These are phyloP conservation scores for Pteronotus mesoamericanus DNA, from an alignment of 2,797 vertebrate species.

Conservation along the genomic window DNA sequence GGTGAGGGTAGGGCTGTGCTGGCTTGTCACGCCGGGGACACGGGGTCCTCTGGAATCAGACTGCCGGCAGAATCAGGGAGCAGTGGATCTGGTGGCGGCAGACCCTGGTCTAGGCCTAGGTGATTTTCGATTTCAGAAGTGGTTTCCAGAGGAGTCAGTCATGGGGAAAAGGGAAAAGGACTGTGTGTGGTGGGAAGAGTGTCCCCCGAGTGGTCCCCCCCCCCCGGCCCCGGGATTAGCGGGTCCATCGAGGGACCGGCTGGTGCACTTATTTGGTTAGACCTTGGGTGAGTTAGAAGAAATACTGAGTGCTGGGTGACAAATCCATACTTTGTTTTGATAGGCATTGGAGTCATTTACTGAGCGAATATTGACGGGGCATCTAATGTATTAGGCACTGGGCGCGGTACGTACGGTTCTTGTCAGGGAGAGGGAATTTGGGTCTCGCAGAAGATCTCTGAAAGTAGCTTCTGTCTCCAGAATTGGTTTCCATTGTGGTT, in stretches of 20 bases:
- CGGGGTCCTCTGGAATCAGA: neutral
- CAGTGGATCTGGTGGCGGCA: neutral
- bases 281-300: neutral
- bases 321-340: neutral
- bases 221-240: neutral
- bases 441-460: neutral
- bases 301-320: neutral
- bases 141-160: neutral
- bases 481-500: neutral
- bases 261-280: neutral
- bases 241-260: neutral
- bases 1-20: neutral
- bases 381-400: accelerated
- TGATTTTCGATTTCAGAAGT: neutral
- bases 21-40: neutral
- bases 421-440: neutral
- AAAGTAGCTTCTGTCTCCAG: neutral
- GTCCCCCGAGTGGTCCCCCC: no score
- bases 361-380: neutral
- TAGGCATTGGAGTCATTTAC: neutral
- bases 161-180: neutral
- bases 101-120: neutral
- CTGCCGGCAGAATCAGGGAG: neutral
- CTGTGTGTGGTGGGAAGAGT: neutral
- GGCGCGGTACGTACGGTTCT: neutral